These are phyloP conservation scores for Hepsetus odoe DNA, from an alignment of 2,113 vertebrate species.

Conservation along the genomic window DNA sequence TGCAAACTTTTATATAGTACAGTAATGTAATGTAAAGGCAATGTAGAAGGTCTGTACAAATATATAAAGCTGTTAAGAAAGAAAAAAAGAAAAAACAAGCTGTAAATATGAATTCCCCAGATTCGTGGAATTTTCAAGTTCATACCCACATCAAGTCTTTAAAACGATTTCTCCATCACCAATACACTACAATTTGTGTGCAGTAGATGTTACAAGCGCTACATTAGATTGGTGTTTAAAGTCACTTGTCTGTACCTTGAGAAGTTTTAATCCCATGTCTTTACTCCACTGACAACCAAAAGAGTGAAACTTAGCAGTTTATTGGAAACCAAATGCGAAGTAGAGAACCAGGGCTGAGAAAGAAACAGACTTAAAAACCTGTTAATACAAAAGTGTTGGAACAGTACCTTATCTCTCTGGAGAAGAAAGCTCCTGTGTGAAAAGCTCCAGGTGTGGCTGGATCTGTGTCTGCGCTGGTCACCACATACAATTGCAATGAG, in stretches of 20 bases:
- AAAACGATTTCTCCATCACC: not conserved
- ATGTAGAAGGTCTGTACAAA: no score
- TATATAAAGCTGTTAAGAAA: no score
- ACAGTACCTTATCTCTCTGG: conserved; percentile 34
- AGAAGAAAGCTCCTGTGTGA: not conserved
- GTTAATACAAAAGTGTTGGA: not conserved
- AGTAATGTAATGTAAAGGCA: no score
- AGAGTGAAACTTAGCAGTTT: not conserved
- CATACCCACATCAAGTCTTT: no score
- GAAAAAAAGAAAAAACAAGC: no score
- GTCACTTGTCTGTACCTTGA: not conserved
- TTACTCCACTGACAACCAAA: not conserved
- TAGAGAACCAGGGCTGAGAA: not conserved
- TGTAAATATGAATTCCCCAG: no score
- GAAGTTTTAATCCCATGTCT: not conserved
- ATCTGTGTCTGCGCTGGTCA: no score
- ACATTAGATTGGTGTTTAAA: not conserved
- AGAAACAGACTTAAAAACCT: not conserved
- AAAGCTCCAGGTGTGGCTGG: conserved; percentile 3
- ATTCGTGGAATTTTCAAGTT: no score
- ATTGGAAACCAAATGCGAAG: not conserved
- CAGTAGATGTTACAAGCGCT: no score
- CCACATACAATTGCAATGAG: conserved; percentile 38
- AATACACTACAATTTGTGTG: not conserved
- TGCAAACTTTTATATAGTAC: no score